Evolutionary conservation across 64 coral and sea anemone genomes (phyloP).

Genomic region (Montipora cactus): DNA sequence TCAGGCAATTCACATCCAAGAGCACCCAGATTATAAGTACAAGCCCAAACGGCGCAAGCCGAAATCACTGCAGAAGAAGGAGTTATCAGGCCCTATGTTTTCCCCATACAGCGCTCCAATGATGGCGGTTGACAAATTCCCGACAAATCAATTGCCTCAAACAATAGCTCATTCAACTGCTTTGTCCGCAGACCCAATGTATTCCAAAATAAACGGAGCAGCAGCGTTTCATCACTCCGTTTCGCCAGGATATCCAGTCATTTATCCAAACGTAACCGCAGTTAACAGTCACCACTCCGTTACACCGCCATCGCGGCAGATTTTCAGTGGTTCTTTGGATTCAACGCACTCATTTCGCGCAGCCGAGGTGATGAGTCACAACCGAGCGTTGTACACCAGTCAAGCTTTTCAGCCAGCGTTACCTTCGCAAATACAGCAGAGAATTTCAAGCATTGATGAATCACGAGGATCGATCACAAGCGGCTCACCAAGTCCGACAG

Average conservation of each 20-base stretch:
- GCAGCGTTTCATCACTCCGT: conserved; percentile 97
- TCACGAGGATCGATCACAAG: conserved; percentile 63
- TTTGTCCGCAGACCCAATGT: conserved; percentile 99
- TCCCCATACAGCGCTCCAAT: conserved; percentile 89
- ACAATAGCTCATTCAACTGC: conserved; percentile 99
- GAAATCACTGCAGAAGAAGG: conserved; percentile 97
- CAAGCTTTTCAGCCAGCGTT: conserved; percentile 83
- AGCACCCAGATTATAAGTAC: conserved; percentile 96
- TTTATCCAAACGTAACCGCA: conserved; percentile 90
- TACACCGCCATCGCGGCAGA: conserved; percentile 87
- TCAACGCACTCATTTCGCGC: conserved; percentile 86
- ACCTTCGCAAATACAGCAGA: conserved; percentile 82
- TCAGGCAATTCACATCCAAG: conserved; percentile 94
- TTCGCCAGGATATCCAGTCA: conserved; percentile 93
- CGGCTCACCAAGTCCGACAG: conserved; percentile 85
- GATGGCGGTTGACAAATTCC: conserved; percentile 99
- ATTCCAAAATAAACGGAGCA: conserved; percentile 99
- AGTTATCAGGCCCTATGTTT: conserved; percentile 83
- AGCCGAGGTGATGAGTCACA: conserved; percentile 85
- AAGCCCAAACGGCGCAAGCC: conserved; percentile 94
- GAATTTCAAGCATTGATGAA: conserved; percentile 90
- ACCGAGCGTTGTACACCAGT: conserved; percentile 81
- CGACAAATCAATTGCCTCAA: conserved; percentile 99
- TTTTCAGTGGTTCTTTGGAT: conserved; percentile 85
- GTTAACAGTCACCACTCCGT: conserved; percentile 72